A percentile compares a stretch with the other conserved stretches of the same genome.
These are phyloP conservation scores for Drosophila equinoxialis DNA, from an alignment of 1,140 invertebrate species.

Conservation along the genomic window DNA sequence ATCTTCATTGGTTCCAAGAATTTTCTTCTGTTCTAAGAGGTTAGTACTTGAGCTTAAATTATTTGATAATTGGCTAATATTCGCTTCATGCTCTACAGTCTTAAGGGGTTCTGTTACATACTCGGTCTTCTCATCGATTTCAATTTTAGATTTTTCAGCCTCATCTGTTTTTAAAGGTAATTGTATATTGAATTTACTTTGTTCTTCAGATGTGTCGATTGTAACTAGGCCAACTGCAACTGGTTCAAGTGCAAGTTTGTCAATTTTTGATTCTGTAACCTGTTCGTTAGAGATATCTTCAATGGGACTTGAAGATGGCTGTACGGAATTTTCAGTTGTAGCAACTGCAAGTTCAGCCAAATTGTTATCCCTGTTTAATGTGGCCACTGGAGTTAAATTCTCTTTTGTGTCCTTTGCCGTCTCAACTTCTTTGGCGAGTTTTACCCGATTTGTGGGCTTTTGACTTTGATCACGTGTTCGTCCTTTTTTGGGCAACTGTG, in stretches of 20 bases:
- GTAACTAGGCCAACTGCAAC: neutral
- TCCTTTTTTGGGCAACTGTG: slow-evolving; percentile 40
- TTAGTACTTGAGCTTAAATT: too few species aligned
- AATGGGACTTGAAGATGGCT: neutral
- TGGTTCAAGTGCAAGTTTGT: neutral
- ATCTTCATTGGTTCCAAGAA: too few species aligned
- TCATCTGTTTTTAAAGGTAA: neutral
- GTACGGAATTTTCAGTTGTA: neutral
- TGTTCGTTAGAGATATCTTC: neutral
- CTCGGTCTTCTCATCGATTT: too few species aligned
- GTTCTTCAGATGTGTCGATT: neutral
- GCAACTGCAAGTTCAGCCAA: neutral
- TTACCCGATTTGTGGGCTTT: slow-evolving; percentile 41
- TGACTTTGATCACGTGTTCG: slow-evolving; percentile 57
- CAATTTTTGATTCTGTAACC: neutral
- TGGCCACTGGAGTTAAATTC: neutral
- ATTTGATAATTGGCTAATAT: too few species aligned
- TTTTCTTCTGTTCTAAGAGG: too few species aligned
- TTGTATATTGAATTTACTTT: neutral
- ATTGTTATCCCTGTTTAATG: neutral
- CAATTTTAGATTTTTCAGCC: neutral
- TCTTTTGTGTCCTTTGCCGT: neutral
- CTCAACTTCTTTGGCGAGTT: slow-evolving; percentile 5
- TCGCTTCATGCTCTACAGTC: neutral
- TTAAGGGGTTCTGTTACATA: neutral